Percentiles rank a stretch among this genome's conserved stretches.
Conservation (phyloP, 1,140 invertebrate genomes). For the Whitmania pigra region DNA sequence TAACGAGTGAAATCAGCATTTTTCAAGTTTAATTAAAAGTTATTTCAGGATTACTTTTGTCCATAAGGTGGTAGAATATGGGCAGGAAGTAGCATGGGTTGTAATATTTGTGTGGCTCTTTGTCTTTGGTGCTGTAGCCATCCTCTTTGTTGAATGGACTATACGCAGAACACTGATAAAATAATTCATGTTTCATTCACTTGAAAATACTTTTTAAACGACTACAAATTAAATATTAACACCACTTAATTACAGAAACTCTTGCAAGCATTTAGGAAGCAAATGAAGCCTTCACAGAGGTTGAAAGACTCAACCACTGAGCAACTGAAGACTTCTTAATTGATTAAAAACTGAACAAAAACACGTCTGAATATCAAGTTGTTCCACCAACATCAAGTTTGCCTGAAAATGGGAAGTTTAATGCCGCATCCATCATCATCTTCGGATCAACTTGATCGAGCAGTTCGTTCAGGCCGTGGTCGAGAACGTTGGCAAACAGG, state of each 20-base stretch:
- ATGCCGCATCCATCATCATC: constrained; percentile 53
- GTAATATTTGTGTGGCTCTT: neutral
- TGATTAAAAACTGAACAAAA: too few relatives aligned
- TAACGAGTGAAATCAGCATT: too few relatives aligned
- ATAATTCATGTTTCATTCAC: too few relatives aligned
- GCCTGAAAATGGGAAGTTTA: constrained; percentile 51
- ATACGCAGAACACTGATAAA: too few relatives aligned
- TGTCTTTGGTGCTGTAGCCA: neutral
- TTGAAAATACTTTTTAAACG: too few relatives aligned
- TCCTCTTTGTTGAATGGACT: neutral
- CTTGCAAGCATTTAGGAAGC: too few relatives aligned
- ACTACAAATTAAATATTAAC: neutral
- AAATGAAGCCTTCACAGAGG: too few relatives aligned
- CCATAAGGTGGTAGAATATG: neutral
- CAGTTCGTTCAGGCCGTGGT: constrained; percentile 57
- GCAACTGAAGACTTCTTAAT: too few relatives aligned
- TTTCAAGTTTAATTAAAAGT: neutral
- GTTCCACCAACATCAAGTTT: constrained; percentile 17
- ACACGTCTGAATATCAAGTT: too few relatives aligned
- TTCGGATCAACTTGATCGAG: constrained; percentile 55
- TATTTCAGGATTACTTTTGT: neutral
- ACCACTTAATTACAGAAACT: too few relatives aligned
- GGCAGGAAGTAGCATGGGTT: neutral
- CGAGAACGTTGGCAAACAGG: constrained; percentile 51
- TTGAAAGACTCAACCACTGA: too few relatives aligned